Percentiles rank a stretch among this genome's conserved stretches.
Conservation (phyloP, 2,113 vertebrate genomes). For the Zootoca vivipara region DNA sequence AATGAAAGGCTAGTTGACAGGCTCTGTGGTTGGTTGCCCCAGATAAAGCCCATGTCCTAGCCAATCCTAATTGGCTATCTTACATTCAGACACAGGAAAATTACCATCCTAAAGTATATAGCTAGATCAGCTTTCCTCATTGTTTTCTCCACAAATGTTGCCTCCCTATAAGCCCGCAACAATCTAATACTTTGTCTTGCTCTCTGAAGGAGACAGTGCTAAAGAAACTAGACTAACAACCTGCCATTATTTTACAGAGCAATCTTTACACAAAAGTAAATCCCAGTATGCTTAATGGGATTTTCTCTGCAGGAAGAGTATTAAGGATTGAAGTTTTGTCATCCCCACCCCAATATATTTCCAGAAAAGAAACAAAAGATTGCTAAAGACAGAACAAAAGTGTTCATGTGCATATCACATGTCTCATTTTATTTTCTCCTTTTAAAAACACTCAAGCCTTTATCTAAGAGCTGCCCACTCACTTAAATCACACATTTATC, state of each 20-base stretch:
- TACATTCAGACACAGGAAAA: neutral
- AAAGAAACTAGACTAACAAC: neutral
- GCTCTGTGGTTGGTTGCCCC: neutral
- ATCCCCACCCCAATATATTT: neutral
- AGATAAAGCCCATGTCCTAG: neutral
- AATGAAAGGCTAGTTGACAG: neutral
- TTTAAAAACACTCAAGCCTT: conserved; percentile 25
- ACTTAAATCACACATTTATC: conserved; percentile 56
- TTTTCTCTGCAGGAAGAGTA: neutral
- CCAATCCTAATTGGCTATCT: neutral
- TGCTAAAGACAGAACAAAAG: neutral
- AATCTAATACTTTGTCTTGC: neutral
- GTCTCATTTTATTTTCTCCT: neutral
- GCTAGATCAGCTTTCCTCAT: neutral
- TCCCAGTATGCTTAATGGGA: neutral
- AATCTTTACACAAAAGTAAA: neutral
- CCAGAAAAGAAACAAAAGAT: conserved; percentile 38
- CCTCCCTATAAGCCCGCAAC: neutral
- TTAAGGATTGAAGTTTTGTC: neutral
- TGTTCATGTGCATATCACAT: conserved; percentile 2
- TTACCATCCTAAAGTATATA: neutral
- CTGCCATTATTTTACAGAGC: neutral
- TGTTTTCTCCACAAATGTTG: neutral
- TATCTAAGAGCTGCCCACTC: conserved; percentile 41
- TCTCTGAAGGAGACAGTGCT: neutral